Evolutionary conservation across 2,113 vertebrate species (phyloP).

Genomic region (Anguilla rostrata): DNA sequence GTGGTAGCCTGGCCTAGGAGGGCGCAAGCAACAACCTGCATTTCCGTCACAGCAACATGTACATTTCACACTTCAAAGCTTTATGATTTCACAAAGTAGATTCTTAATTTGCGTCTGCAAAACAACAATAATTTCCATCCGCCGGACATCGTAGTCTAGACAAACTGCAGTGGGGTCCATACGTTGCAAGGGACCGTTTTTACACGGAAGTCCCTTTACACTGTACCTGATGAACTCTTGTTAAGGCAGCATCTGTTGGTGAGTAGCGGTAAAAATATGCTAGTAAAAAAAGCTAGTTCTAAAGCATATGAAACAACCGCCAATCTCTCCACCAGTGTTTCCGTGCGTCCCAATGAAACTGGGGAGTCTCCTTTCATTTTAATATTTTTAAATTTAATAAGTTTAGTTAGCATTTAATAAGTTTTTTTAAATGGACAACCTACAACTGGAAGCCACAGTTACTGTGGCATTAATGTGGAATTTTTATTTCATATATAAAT

Average conservation of each 20-base stretch:
- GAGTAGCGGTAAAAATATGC: neutral
- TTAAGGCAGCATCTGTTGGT: conserved; percentile 15
- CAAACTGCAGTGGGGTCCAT: too few relatives aligned
- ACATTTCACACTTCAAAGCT: too few relatives aligned
- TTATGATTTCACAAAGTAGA: too few relatives aligned
- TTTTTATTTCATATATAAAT: neutral
- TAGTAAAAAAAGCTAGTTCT: conserved; percentile 1
- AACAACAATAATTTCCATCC: too few relatives aligned
- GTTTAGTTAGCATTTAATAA: too few relatives aligned
- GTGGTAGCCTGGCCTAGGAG: neutral
- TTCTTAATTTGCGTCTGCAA: too few relatives aligned
- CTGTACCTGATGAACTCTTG: neutral
- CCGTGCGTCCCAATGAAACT: neutral
- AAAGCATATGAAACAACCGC: too few relatives aligned
- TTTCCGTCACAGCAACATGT: neutral
- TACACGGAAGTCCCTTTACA: neutral
- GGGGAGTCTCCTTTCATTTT: too few relatives aligned
- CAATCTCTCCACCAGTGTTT: neutral
- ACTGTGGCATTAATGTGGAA: neutral
- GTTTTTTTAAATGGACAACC: neutral
- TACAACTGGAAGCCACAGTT: neutral
- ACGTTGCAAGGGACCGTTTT: too few relatives aligned
- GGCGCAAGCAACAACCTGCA: neutral
- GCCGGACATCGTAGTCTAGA: too few relatives aligned
- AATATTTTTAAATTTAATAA: neutral